Base-by-base conservation (phyloP, 2,797 vertebrate genomes). In the Lerista edwardsae region DNA sequence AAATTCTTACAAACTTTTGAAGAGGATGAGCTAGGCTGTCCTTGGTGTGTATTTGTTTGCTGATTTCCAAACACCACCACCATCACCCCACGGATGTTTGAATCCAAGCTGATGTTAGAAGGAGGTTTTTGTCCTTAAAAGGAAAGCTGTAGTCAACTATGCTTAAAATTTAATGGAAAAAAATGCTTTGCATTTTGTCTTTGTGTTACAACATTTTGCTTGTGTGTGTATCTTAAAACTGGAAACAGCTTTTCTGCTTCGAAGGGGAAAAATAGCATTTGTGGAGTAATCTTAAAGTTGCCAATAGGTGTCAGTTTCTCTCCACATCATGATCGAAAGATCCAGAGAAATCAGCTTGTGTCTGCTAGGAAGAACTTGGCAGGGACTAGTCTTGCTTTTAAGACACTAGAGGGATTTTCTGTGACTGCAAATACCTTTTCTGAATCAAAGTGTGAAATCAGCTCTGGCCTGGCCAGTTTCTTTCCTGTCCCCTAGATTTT, bases 281-380 rank as follows among this genome's bases (percentile, higher is more conserved):
- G 3, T 85, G 91, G 86, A 84, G 89, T 89, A 92, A 90, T 93
- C 93, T 90, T 82, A 27, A 91, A 94, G 88, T 88, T 94, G 69
- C 93, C 92, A 94, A 90, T 94, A 95, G 93, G 90, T 94, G 90
- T 94, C 93, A 95, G 90, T 90, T 94, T 96, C 31, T 87, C 89
- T 90, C 94, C 92, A 57, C 89, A 4, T 80, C 85, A 84, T 92
- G 86, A 89, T 65, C 82, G 34, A 4, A 21, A 6, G 64, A 61
- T 21, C 0, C 39, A 7, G 19, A 5, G 67, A 74, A 44, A 29
- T 69, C 68, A 55, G 23, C 79, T 39, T 62, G 75, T 7, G 21
- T 65, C 85, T 31, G 3, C 39, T 11, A 36, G 3, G 23, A 44
- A 34, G 2, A 89, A 25, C 67, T 64, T 59, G 47, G 15, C 5